Evolutionary conservation across 2,797 vertebrate species (phyloP), one percentile per base, ranked within the genome.

Genomic region (Helicolenus hilgendorfi): DNA sequence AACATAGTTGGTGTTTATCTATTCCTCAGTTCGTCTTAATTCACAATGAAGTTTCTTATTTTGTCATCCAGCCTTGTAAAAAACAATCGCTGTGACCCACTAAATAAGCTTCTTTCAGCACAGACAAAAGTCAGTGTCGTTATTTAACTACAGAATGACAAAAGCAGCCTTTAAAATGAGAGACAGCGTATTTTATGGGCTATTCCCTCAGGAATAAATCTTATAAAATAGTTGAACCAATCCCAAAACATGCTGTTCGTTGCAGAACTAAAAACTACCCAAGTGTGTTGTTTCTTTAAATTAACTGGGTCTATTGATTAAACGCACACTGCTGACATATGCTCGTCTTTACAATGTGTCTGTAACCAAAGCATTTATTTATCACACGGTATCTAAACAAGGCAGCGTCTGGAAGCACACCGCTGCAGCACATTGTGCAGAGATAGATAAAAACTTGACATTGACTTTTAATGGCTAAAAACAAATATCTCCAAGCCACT

Each of bases 251-350:
- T 49, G 80, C 83, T 67, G 85, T 4, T 77, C 24, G 68, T 45
- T 74, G 72, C 62, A 78, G 24, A 88, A 86, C 63, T 20, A 38
- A 18, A 58, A 75, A 45, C 31, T 13, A 9, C 41, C 74, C 64
- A 27, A 72, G 65, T 67, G 72, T 72, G 22, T 33, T 35, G 56
- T 68, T 31, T 53, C 35, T 62, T 72, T 75, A 81, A 76, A 88
- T 82, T 41, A 82, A 79, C 59, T 35, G 77, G 6, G 6, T 65
- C 27, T 58, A 83, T 87, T 77, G 85, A 88, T 89, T 81, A 29
- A 31, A 72, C 2, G 0, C 31, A 81, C 56, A 33, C 20, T 74
- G 63, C 81, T 79, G 91, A 79, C 81, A 70, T n/a, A 14, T 29
- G 20, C 80, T 76, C 2, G 11, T 84, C 72, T 83, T 33, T 64